Evolutionary conservation across 2,888 invertebrate species (phyloP).

Genomic region (Epinotia brunnichana): DNA sequence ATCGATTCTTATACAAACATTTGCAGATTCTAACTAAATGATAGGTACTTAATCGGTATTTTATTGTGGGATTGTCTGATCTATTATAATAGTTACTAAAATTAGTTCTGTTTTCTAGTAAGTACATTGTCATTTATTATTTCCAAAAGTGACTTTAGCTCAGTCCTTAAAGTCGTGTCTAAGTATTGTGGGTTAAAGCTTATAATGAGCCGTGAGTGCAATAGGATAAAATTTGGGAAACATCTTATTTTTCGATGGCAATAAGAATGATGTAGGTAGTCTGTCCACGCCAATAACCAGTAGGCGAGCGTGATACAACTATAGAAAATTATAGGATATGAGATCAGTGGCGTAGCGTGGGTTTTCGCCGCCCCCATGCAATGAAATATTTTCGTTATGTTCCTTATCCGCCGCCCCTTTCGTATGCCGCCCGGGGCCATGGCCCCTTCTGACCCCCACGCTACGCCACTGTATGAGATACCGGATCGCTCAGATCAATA

Average conservation of each 20-base stretch:
- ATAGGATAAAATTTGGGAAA: slow-evolving; percentile 17
- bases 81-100: neutral
- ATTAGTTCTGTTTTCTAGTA: neutral
- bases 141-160: slow-evolving; percentile 8
- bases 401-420: no score
- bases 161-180: neutral
- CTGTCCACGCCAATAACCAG: slow-evolving; percentile 22
- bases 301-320: neutral
- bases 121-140: slow-evolving; percentile 9
- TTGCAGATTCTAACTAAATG: neutral
- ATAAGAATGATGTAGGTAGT: slow-evolving; percentile 1
- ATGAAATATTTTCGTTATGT: no score
- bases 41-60: neutral
- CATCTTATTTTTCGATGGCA: slow-evolving; percentile 12
- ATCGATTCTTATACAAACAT: neutral
- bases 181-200: slow-evolving; percentile 3
- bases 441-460: no score
- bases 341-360: no score
- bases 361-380: no score
- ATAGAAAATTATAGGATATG: neutral
- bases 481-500: neutral
- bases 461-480: no score
- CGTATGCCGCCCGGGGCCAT: no score
- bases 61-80: slow-evolving; percentile 2
- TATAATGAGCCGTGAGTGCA: slow-evolving; percentile 15